Conservation (phyloP, 1,140 invertebrate species). For the Zaprionus ghesquierei region DNA sequence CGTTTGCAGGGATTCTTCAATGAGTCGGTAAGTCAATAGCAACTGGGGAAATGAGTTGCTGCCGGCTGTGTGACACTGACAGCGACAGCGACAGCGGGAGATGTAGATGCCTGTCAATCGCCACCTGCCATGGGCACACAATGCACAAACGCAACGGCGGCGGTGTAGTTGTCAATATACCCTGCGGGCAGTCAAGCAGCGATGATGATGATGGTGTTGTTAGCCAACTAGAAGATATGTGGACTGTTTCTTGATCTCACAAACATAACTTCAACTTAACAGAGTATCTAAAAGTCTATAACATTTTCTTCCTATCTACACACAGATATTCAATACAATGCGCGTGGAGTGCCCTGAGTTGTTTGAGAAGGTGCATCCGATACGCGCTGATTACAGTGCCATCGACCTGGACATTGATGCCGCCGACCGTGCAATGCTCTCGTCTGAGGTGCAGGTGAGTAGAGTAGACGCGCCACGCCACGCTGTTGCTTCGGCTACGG, state of each 20-base stretch:
- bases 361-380: conserved; percentile 89
- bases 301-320: neutral
- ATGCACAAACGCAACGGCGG: conserved; percentile 14
- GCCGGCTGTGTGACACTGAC: neutral
- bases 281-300: neutral
- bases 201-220: no score
- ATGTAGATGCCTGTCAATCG: conserved; percentile 9
- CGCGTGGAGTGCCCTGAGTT: conserved; percentile 85
- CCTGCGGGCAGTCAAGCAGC: neutral
- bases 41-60: conserved; percentile 29
- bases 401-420: conserved; percentile 89
- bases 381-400: conserved; percentile 92
- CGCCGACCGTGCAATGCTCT: conserved; percentile 72
- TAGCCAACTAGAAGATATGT: no score
- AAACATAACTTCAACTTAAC: neutral
- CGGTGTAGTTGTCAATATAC: conserved; percentile 4
- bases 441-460: conserved; percentile 81
- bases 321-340: conserved; percentile 88
- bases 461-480: neutral
- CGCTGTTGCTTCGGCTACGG: no score
- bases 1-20: conserved; percentile 87
- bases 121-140: neutral
- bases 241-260: no score
- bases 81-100: neutral
- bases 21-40: conserved; percentile 84